Evolutionary conservation across 1,140 invertebrate genomes (phyloP).

Genomic region (Lepidurus arcticus): DNA sequence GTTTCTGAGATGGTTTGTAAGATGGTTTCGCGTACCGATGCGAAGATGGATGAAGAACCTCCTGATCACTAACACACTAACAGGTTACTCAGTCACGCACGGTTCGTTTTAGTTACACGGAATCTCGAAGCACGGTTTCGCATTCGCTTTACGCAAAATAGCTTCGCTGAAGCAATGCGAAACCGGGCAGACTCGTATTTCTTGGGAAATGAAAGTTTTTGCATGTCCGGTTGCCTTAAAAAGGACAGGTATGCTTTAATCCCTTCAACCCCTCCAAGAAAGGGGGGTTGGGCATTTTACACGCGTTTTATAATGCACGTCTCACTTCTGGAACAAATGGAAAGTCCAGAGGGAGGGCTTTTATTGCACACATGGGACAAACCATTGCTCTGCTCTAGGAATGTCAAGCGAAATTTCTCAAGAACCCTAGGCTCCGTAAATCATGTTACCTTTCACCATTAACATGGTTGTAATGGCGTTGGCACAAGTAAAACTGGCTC

Average conservation of each 20-base stretch:
- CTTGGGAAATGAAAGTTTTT: conserved; percentile 16
- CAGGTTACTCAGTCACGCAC: not conserved
- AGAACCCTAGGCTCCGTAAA: not conserved
- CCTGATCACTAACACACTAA: not conserved
- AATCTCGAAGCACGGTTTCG: not conserved
- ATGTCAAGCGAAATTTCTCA: not conserved
- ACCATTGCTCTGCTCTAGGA: not conserved
- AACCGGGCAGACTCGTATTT: not conserved
- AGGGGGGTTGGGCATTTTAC: not conserved
- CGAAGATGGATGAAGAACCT: not conserved
- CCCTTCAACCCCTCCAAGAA: not conserved
- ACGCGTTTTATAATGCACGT: not conserved
- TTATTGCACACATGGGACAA: not conserved
- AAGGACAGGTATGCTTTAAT: not conserved
- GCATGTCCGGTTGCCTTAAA: conserved; percentile 16
- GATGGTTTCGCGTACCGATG: not conserved
- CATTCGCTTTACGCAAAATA: not conserved
- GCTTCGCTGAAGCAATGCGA: conserved; percentile 1
- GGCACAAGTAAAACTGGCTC: not conserved
- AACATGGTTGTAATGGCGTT: not conserved
- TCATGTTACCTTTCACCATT: not conserved
- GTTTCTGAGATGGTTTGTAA: not conserved
- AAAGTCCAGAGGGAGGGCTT: not conserved
- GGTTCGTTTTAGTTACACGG: not conserved
- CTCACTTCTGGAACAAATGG: not conserved